Conservation (phyloP, 2,888 invertebrate genomes). For the Disparrhopalites patrizii region DNA sequence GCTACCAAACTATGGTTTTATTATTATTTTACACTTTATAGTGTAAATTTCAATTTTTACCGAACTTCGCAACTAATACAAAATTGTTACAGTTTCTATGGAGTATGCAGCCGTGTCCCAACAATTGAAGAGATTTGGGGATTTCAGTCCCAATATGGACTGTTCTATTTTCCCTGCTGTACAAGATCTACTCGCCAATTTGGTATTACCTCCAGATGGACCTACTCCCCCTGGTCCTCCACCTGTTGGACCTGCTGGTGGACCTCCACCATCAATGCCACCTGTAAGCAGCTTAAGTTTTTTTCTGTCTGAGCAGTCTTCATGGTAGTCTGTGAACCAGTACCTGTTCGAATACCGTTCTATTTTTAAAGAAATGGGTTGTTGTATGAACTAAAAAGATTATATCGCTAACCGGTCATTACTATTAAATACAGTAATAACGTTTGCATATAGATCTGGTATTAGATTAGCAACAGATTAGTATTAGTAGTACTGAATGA, state of each 20-base stretch:
- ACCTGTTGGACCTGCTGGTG: neutral
- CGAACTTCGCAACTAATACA: neutral
- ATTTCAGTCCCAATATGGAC: conserved; percentile 65
- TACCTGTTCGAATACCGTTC: no score
- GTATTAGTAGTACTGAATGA: no score
- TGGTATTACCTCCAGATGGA: conserved; percentile 70
- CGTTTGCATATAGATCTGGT: no score
- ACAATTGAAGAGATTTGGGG: conserved; percentile 67
- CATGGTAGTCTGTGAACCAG: no score
- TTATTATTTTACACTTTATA: neutral
- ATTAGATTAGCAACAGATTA: no score
- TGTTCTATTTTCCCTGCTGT: conserved; percentile 90
- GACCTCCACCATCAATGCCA: neutral
- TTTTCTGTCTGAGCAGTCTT: no score
- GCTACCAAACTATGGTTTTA: no score
- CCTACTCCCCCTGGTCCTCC: neutral
- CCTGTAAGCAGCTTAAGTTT: conserved; percentile 1
- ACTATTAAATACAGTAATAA: conserved; percentile 1
- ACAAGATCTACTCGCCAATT: conserved; percentile 77
- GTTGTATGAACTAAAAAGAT: no score
- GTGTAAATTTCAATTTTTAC: neutral
- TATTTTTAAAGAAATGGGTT: no score
- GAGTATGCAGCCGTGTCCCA: conserved; percentile 59
- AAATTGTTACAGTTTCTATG: conserved; percentile 32
- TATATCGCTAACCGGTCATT: neutral